phyloP scores from a whole-genome alignment of 2,113 vertebrate genomes.

The Crotalus tigris region DNA sequence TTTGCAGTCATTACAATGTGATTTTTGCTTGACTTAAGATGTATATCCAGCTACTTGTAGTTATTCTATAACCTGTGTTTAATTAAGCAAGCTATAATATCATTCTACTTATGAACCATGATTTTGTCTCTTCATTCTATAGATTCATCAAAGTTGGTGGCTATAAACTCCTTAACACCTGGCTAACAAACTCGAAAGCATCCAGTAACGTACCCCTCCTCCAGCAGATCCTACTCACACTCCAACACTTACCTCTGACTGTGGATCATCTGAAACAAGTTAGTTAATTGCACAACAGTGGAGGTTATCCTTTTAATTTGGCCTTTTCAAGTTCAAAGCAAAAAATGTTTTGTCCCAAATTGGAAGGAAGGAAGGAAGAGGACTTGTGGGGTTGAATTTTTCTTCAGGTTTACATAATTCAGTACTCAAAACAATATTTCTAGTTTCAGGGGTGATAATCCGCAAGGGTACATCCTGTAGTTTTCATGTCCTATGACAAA shows the following conservation, averaged over 20 bases:
- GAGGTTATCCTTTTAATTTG: background rate
- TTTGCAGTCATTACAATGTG: background rate
- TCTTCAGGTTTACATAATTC: background rate
- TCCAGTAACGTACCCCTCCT: conserved; percentile 86
- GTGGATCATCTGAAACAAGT: conserved; percentile 96
- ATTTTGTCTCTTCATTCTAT: background rate
- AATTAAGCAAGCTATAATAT: background rate
- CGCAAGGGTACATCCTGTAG: no score
- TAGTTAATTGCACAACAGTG: background rate
- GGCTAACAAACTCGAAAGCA: conserved; percentile 89
- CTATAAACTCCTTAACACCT: conserved; percentile 89
- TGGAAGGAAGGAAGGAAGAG: background rate
- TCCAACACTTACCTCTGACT: conserved; percentile 91
- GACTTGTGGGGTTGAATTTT: background rate
- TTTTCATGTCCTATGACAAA: background rate
- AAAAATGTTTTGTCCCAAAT: background rate
- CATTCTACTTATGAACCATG: background rate
- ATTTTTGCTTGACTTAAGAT: background rate
- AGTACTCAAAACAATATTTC: background rate
- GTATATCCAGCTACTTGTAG: background rate
- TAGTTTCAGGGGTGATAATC: no score
- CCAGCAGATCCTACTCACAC: conserved; percentile 87
- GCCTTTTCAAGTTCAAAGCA: no score
- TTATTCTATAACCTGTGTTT: background rate
- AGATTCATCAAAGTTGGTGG: conserved; percentile 92